Evolutionary conservation across 2,888 invertebrate species (phyloP), one percentile per base, ranked within the genome.

Genomic region (Drosophila differens): DNA sequence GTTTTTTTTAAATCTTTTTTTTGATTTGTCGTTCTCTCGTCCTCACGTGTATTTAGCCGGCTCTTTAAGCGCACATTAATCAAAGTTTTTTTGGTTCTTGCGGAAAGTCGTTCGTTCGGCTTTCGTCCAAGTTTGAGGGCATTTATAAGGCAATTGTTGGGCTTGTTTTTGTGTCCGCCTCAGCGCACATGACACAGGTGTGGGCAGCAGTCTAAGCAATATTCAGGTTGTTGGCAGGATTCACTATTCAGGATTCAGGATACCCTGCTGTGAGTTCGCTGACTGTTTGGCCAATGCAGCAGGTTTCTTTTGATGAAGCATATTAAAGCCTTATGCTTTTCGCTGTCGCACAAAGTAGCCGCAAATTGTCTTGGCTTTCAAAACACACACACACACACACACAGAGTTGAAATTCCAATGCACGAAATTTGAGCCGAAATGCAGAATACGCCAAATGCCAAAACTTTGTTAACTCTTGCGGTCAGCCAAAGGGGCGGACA

Each of bases 41-140:
- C 22, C 39, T 22, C 70, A 68, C 65, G 77, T 77, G 76, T 44
- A 32, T 58, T 85, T 85, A 83, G 82, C 75, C 76, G 82, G 75
- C 81, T 89, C 85, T 87, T 87, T 87, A 89, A 89, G 90, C 85
- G 88, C 85, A 85, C 88, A 86, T 86, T 86, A 86, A 89, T 86
- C 86, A 86, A 86, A 86, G 85, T 89, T 89, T 87, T 85, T 85
- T 89, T 70, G 3, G 58, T 77, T 81, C 83, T 66, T 28, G 68
- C 47, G 62, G 66, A 74, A 77, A 67, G 63, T 65, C 72, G 62
- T 68, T 65, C 72, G 62, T 68, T 75, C 66, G 68, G 74, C 69
- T 79, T 83, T 68, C 68, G 83, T 57, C 68, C 68, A 84, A 85
- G 75, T 85, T 88, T 85, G 79, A 66, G 80, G 79, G 87, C 87